A percentile compares a stretch with the other conserved stretches of the same genome.
These are phyloP conservation scores for Drosophila testacea DNA, from an alignment of 2,888 invertebrate genomes.

Conservation along the genomic window DNA sequence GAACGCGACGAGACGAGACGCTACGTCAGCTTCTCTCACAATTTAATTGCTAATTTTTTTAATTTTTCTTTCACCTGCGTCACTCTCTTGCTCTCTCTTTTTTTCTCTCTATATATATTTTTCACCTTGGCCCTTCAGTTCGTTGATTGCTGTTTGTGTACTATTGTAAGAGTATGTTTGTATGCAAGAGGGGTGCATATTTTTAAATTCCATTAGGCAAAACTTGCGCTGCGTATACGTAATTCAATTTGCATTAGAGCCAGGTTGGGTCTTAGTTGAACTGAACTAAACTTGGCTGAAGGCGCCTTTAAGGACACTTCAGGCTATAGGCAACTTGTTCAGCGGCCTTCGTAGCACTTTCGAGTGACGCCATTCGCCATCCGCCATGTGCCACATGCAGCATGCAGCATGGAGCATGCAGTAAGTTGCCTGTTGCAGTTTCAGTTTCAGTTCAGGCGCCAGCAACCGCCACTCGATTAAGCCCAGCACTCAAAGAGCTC, in stretches of 20 bases:
- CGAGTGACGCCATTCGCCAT: constrained; percentile 19
- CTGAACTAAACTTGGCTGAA: constrained; percentile 26
- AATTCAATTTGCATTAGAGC: constrained; percentile 64
- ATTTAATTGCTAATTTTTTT: constrained; percentile 67
- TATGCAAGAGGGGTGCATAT: constrained; percentile 43
- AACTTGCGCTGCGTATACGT: constrained; percentile 38
- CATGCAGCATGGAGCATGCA: constrained; percentile 1
- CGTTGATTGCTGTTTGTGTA: constrained; percentile 29
- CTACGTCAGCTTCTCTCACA: constrained; percentile 50
- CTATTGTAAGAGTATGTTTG: constrained; percentile 1
- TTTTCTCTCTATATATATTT: background rate
- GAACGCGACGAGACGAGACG: constrained; percentile 8
- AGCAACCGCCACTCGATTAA: constrained; percentile 58
- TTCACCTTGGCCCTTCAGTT: constrained; percentile 3
- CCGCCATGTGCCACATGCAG: constrained; percentile 8
- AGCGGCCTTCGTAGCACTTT: constrained; percentile 30
- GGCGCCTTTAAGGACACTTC: constrained; percentile 33
- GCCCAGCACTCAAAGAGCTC: constrained; percentile 39
- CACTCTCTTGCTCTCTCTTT: background rate
- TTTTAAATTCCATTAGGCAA: constrained; percentile 66
- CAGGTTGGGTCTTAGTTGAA: constrained; percentile 21
- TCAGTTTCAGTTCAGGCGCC: constrained; percentile 20
- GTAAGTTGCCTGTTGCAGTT: constrained; percentile 37
- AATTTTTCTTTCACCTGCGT: constrained; percentile 28
- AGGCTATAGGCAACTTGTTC: constrained; percentile 24